Percentiles rank a stretch among this genome's conserved stretches.
Evolutionary conservation across 1,140 invertebrate species (phyloP).

Genomic region (Heliconius eleuchia): DNA sequence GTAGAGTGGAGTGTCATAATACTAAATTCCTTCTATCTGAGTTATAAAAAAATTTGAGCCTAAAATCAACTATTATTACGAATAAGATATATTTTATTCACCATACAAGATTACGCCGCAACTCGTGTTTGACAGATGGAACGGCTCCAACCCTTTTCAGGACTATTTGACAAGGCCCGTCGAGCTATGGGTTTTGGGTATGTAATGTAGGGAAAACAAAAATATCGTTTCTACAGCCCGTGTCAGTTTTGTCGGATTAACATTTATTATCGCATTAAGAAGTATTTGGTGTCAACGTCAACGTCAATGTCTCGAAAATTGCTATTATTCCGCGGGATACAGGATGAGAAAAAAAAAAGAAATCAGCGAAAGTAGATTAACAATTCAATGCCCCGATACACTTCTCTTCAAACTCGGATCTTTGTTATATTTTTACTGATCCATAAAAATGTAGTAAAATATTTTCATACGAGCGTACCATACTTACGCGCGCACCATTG

Average conservation of each 20-base stretch:
- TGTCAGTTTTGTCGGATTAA: conserved; percentile 1
- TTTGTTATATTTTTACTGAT: conserved; percentile 3
- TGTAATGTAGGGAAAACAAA: not conserved
- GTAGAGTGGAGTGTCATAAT: too few species aligned
- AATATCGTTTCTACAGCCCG: not conserved
- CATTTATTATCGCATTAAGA: not conserved
- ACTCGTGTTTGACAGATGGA: not conserved
- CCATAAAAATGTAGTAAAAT: conserved; percentile 12
- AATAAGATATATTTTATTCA: not conserved
- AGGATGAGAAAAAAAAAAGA: too few species aligned
- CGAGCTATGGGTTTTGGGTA: not conserved
- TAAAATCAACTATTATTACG: not conserved
- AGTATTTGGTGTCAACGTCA: not conserved
- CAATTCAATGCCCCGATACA: conserved; percentile 8
- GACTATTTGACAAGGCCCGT: not conserved
- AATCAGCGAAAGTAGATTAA: not conserved
- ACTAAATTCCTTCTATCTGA: too few species aligned
- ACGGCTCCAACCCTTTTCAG: not conserved
- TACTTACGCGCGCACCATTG: not conserved
- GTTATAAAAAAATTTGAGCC: too few species aligned
- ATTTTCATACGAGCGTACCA: not conserved
- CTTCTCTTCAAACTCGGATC: not conserved
- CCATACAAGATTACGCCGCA: not conserved
- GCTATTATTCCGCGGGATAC: not conserved
- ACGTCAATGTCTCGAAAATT: not conserved